Conservation (phyloP, 2,797 vertebrate species). For the Etheostoma perlongum region DNA sequence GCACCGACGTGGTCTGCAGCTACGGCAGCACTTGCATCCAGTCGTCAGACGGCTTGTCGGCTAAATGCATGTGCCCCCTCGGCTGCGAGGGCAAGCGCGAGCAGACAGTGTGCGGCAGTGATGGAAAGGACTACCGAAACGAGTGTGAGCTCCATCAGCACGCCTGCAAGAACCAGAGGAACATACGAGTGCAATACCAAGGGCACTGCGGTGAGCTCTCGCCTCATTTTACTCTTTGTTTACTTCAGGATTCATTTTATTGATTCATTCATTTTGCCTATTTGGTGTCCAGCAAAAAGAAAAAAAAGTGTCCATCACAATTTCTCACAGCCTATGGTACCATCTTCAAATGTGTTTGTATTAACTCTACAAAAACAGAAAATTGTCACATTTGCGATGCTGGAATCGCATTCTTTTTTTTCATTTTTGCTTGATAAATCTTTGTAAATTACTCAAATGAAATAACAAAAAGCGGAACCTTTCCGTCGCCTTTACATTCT, state of each 20-base stretch:
- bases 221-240: background rate
- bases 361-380: background rate
- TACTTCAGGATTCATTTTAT: background rate
- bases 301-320: background rate
- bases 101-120: conserved; percentile 90
- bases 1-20: conserved; percentile 90
- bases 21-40: conserved; percentile 94
- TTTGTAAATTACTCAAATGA: conserved; percentile 1
- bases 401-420: background rate
- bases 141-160: conserved; percentile 91
- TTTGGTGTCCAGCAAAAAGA: background rate
- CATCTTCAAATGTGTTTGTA: background rate
- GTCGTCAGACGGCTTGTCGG: conserved; percentile 88
- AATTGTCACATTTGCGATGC: background rate
- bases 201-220: conserved; percentile 92
- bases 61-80: conserved; percentile 92
- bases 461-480: background rate
- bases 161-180: conserved; percentile 91
- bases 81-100: conserved; percentile 81
- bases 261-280: background rate
- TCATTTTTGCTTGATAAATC: conserved; percentile 9
- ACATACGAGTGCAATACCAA: conserved; percentile 89
- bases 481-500: background rate
- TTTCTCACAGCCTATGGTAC: background rate
- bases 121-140: conserved; percentile 91